Conservation (phyloP, 2,797 vertebrate genomes). For the Alcedo atthis region DNA sequence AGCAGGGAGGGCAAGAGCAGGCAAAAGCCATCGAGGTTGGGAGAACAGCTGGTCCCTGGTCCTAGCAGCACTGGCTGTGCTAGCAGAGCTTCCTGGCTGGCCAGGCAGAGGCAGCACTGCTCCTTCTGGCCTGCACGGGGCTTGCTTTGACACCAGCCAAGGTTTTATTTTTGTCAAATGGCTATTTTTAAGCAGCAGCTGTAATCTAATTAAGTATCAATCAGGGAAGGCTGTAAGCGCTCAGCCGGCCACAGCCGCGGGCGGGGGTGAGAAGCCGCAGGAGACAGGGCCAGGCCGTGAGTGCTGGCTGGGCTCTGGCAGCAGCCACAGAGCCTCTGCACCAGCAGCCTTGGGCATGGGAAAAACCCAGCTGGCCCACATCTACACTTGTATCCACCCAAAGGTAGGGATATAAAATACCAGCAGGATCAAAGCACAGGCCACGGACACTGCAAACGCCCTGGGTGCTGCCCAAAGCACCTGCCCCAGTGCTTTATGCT, state of each 20-base stretch:
- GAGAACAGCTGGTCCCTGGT: rapidly evolving
- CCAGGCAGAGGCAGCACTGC: not conserved
- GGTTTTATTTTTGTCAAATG: slow-evolving; percentile 18
- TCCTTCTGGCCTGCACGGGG: not conserved
- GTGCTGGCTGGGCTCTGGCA: not conserved
- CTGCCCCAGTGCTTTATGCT: rapidly evolving
- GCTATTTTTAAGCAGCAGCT: slow-evolving; percentile 48
- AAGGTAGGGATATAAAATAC: not conserved
- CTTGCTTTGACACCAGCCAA: not conserved
- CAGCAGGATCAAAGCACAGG: rapidly evolving
- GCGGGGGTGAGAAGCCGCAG: not conserved
- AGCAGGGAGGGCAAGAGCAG: not conserved
- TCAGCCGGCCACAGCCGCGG: not conserved
- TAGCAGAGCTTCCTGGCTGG: rapidly evolving
- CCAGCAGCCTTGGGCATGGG: not conserved
- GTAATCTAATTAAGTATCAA: slow-evolving; percentile 62
- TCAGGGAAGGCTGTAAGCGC: not conserved
- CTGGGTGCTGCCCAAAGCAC: rapidly evolving
- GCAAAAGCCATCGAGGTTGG: not conserved
- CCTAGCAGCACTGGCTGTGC: rapidly evolving
- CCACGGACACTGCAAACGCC: rapidly evolving
- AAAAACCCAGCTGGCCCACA: slow-evolving; percentile 25
- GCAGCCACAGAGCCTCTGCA: slow-evolving; percentile 8
- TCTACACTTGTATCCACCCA: not conserved
- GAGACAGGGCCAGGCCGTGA: not conserved